phyloP scores from a whole-genome alignment of 2,888 invertebrate genomes.

The Morpho deidamia region DNA sequence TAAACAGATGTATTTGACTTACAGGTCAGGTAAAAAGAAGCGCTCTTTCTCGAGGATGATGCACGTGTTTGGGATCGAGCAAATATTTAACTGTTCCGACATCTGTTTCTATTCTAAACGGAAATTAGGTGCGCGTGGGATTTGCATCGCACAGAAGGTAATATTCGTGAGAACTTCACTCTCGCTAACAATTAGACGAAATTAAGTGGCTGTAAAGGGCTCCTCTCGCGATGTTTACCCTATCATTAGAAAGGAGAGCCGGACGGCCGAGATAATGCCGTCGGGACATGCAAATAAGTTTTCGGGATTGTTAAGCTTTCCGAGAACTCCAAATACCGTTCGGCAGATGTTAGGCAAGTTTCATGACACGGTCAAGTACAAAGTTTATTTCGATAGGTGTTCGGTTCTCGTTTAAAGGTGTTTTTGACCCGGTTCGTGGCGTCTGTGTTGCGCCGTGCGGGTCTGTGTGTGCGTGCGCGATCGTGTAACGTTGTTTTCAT shows the following conservation, averaged over 20 bases:
- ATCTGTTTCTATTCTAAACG: slow-evolving; percentile 55
- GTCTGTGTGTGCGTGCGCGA: slow-evolving; percentile 49
- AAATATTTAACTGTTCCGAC: slow-evolving; percentile 52
- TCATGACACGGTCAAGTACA: slow-evolving; percentile 73
- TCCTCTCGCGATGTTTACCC: slow-evolving; percentile 63
- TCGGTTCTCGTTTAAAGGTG: slow-evolving; percentile 71
- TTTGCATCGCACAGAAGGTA: slow-evolving; percentile 61
- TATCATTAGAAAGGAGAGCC: slow-evolving; percentile 59
- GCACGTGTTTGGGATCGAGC: slow-evolving; percentile 44
- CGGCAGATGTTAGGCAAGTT: slow-evolving; percentile 63
- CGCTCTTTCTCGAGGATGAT: slow-evolving; percentile 41
- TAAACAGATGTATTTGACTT: slow-evolving; percentile 23
- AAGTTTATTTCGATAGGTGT: slow-evolving; percentile 68
- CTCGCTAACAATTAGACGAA: slow-evolving; percentile 67
- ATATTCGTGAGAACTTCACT: slow-evolving; percentile 72
- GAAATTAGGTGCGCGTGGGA: slow-evolving; percentile 66
- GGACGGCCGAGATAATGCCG: slow-evolving; percentile 58
- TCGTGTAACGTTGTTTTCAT: slow-evolving; percentile 65
- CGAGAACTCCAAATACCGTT: slow-evolving; percentile 74
- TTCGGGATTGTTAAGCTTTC: slow-evolving; percentile 71
- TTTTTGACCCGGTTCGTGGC: slow-evolving; percentile 72
- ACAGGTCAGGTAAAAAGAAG: slow-evolving; percentile 49
- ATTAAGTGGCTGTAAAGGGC: slow-evolving; percentile 63
- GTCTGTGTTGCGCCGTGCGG: slow-evolving; percentile 32
- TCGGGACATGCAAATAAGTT: slow-evolving; percentile 72